Percentiles rank a stretch among this genome's conserved stretches.
Evolutionary conservation across 53 echinoderm and acorn worm species (phyloP).

Genomic region (Crossaster papposus): DNA sequence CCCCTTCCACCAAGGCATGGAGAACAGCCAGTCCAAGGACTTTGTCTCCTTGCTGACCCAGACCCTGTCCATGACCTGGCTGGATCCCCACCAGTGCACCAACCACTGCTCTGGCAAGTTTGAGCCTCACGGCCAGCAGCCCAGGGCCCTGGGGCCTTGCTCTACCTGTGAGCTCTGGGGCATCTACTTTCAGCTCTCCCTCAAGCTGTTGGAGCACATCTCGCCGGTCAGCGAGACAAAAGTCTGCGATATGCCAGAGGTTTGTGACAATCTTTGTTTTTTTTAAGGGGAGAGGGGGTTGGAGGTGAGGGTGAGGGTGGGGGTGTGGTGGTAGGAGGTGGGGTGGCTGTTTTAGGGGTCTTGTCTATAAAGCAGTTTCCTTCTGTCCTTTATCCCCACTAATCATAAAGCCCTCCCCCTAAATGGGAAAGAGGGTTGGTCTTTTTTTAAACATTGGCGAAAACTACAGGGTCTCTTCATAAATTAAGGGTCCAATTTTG

Average conservation of each 20-base stretch:
- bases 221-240: conserved; percentile 78
- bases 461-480: too few relatives aligned
- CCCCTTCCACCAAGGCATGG: conserved; percentile 80
- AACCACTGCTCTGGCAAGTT: conserved; percentile 48
- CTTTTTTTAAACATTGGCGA: too few relatives aligned
- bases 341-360: too few relatives aligned
- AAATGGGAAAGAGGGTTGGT: too few relatives aligned
- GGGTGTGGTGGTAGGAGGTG: too few relatives aligned
- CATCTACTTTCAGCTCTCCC: conserved; percentile 87
- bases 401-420: too few relatives aligned
- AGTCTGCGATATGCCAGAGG: conserved; percentile 81
- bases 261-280: not conserved
- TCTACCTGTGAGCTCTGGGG: conserved; percentile 91
- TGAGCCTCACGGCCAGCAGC: conserved; percentile 56
- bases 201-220: conserved; percentile 78
- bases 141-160: conserved; percentile 66
- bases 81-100: conserved; percentile 66
- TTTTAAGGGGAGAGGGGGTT: not conserved
- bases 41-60: conserved; percentile 80
- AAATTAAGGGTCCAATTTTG: too few relatives aligned
- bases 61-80: conserved; percentile 89
- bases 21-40: conserved; percentile 92
- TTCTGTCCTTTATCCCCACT: too few relatives aligned
- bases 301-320: too few relatives aligned
- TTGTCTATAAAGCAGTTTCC: too few relatives aligned